Evolutionary conservation across 1,140 invertebrate species (phyloP).

Genomic region (Dolichoris vasculosae): DNA sequence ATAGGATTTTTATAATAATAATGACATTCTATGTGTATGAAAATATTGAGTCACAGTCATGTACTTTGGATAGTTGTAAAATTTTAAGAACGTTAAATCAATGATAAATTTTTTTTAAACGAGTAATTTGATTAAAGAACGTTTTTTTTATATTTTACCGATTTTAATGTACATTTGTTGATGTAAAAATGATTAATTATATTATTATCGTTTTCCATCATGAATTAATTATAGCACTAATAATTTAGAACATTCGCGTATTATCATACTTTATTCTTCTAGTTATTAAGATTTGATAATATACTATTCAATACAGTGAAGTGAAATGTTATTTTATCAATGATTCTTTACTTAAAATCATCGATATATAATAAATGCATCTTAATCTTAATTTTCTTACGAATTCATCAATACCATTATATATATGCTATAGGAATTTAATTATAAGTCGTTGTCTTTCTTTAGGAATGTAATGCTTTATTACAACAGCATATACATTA

Average conservation of each 20-base stretch:
- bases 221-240: neutral
- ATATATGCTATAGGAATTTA: neutral
- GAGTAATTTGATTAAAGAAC: no score
- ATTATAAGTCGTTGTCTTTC: constrained; percentile 23
- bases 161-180: neutral
- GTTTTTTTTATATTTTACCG: no score
- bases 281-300: neutral
- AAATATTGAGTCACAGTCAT: no score
- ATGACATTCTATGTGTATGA: neutral
- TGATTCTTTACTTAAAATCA: neutral
- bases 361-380: neutral
- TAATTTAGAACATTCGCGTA: neutral
- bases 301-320: neutral
- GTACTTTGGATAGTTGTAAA: no score
- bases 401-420: neutral
- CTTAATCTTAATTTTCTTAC: constrained; percentile 15
- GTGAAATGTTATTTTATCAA: neutral
- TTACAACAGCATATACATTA: neutral
- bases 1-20: neutral
- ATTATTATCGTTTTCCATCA: neutral
- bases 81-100: no score
- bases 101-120: no score
- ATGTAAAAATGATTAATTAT: neutral
- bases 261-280: neutral
- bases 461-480: neutral